Conservation (phyloP, 2,797 vertebrate species). For the Ctenopoma kingsleyae region DNA sequence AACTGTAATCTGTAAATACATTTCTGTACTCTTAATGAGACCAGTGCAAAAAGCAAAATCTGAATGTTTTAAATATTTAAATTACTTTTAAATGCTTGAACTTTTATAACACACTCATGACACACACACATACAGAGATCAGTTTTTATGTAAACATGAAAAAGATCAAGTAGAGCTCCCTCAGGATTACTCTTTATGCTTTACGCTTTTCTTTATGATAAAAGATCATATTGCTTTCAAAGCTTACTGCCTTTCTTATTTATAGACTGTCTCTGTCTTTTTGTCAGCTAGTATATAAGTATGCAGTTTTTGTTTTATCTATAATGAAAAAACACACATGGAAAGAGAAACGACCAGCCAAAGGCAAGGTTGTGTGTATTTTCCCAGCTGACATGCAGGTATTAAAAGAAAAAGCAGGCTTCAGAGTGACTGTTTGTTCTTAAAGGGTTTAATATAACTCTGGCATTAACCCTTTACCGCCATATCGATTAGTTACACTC, state of each 20-base stretch:
- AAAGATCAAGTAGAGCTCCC: slow-evolving; percentile 33
- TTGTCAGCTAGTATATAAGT: slow-evolving; percentile 18
- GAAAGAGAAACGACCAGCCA: slow-evolving; percentile 29
- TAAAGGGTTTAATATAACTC: slow-evolving; percentile 19
- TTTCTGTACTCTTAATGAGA: slow-evolving; percentile 3
- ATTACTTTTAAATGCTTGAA: neutral
- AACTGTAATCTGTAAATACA: slow-evolving; percentile 40
- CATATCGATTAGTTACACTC: slow-evolving; percentile 62
- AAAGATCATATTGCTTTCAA: slow-evolving; percentile 46
- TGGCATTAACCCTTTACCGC: slow-evolving; percentile 13
- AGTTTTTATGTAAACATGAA: slow-evolving; percentile 49
- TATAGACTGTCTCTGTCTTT: slow-evolving; percentile 34
- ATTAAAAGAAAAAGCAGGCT: slow-evolving; percentile 26
- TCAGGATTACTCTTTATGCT: slow-evolving; percentile 32
- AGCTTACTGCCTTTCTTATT: slow-evolving; percentile 39
- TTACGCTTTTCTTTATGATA: slow-evolving; percentile 45
- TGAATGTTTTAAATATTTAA: neutral
- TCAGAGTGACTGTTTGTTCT: slow-evolving; percentile 29
- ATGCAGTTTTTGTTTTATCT: slow-evolving; percentile 42
- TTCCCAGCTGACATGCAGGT: slow-evolving; percentile 5
- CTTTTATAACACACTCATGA: neutral
- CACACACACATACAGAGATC: slow-evolving; percentile 8
- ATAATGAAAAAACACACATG: slow-evolving; percentile 29
- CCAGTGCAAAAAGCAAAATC: neutral
- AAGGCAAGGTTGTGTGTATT: slow-evolving; percentile 19